phyloP scores from a whole-genome alignment of 1,140 invertebrate genomes.

The Maconellicoccus hirsutus region DNA sequence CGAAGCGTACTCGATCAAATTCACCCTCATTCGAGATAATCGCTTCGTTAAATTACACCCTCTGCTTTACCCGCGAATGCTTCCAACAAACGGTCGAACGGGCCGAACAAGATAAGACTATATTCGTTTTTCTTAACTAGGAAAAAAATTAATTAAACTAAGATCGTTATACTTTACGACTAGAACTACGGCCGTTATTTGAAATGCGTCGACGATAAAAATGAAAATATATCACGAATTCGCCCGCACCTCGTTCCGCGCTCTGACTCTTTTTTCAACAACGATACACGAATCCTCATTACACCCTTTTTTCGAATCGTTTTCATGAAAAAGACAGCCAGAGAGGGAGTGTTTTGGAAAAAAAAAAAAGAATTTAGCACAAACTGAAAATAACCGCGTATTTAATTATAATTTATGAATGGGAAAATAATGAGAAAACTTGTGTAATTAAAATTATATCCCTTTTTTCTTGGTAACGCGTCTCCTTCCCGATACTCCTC shows the following conservation, averaged over 20 bases:
- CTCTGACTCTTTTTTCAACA: too few species aligned
- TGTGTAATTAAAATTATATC: slow-evolving; percentile 10
- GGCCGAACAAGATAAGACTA: too few species aligned
- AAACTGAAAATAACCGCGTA: slow-evolving; percentile 8
- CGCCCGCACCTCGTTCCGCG: not conserved
- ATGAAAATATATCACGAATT: slow-evolving; percentile 8
- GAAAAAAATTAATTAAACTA: slow-evolving; percentile 6
- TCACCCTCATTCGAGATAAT: too few species aligned
- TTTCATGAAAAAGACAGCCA: not conserved
- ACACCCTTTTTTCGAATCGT: not conserved
- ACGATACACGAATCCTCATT: not conserved
- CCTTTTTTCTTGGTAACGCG: not conserved
- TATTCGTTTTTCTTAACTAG: not conserved
- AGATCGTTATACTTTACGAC: not conserved
- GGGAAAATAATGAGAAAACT: slow-evolving; percentile 9
- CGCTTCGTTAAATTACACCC: too few species aligned
- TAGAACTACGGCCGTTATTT: not conserved
- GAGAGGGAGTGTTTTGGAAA: not conserved
- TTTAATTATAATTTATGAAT: slow-evolving; percentile 10
- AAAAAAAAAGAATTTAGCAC: not conserved
- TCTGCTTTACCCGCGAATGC: too few species aligned
- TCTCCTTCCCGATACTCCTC: not conserved
- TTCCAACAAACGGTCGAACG: too few species aligned
- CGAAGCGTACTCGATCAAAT: too few species aligned
- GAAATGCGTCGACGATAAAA: slow-evolving; percentile 3